Conservation (phyloP, 2,113 vertebrate species). For the Cromileptes altivelis region DNA sequence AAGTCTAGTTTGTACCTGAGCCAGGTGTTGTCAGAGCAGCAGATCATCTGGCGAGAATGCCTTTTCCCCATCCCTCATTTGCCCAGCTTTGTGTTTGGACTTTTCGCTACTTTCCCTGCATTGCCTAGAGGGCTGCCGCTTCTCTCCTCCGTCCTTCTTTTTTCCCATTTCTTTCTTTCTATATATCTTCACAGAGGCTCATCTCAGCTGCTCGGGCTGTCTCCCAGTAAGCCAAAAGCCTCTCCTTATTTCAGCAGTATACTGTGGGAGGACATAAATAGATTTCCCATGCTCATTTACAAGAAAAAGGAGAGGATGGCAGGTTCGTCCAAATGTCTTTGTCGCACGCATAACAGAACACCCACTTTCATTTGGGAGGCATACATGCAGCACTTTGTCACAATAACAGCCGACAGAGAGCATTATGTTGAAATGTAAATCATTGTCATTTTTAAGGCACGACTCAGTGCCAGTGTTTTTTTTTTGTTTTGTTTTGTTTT, state of each 20-base stretch:
- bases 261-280: slow-evolving; percentile 73
- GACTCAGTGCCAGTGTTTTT: slow-evolving; percentile 45
- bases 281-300: slow-evolving; percentile 76
- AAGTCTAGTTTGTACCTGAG: slow-evolving; percentile 50
- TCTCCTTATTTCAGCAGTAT: slow-evolving; percentile 41
- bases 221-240: slow-evolving; percentile 50
- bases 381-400: slow-evolving; percentile 64
- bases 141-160: slow-evolving; percentile 23
- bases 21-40: slow-evolving; percentile 67
- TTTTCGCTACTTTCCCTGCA: slow-evolving; percentile 48
- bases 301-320: slow-evolving; percentile 60
- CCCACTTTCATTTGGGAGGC: slow-evolving; percentile 69
- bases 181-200: slow-evolving; percentile 56
- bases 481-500: neutral
- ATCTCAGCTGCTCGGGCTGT: slow-evolving; percentile 35
- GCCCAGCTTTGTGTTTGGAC: slow-evolving; percentile 47
- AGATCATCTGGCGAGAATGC: slow-evolving; percentile 42
- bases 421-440: slow-evolving; percentile 76
- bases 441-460: slow-evolving; percentile 72
- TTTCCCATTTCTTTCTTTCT: neutral
- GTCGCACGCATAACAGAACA: slow-evolving; percentile 68
- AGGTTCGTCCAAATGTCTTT: slow-evolving; percentile 75
- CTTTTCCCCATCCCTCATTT: slow-evolving; percentile 33
- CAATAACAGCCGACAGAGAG: slow-evolving; percentile 63
- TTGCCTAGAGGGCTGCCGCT: slow-evolving; percentile 50